These are phyloP conservation scores for Spialia ferax DNA, from an alignment of 2,888 invertebrate genomes.

Conservation along the genomic window DNA sequence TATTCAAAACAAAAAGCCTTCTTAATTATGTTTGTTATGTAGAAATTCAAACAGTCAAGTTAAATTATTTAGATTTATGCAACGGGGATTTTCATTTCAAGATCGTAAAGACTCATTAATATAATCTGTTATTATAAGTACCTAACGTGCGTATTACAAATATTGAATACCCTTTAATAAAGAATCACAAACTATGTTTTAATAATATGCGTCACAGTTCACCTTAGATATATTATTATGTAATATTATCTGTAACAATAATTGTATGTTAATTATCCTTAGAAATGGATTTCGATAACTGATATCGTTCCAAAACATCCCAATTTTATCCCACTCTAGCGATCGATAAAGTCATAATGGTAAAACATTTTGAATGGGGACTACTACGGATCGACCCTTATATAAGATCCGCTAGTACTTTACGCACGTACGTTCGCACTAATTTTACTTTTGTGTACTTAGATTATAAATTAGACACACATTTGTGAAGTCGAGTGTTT, in stretches of 20 bases:
- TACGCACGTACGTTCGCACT: conserved; percentile 1
- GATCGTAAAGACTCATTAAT: no score
- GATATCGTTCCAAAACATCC: background rate
- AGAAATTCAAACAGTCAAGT: no score
- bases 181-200: no score
- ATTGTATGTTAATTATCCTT: background rate
- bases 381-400: background rate
- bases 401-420: background rate
- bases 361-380: background rate
- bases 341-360: background rate
- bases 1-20: no score
- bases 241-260: background rate
- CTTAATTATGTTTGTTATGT: no score
- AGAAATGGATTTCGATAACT: background rate
- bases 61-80: no score
- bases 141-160: no score
- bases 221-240: background rate
- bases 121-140: no score
- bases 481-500: background rate
- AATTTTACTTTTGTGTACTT: background rate
- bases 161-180: no score
- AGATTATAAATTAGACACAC: background rate
- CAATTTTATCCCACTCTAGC: background rate
- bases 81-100: no score
- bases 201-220: background rate